Evolutionary conservation across 2,797 vertebrate genomes (phyloP).

Genomic region (Darevskia mixta): DNA sequence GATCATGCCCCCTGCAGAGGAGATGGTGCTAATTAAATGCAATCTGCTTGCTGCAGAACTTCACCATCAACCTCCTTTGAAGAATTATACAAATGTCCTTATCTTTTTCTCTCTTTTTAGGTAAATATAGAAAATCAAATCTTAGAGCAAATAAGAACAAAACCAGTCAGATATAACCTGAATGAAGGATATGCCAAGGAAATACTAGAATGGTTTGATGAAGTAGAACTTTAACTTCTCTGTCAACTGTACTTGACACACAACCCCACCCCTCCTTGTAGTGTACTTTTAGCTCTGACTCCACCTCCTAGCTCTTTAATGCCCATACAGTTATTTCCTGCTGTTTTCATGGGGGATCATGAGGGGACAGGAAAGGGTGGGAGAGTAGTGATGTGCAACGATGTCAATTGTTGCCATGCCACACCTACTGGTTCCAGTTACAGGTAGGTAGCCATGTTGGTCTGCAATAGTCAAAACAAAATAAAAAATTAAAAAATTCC

Average conservation of each 20-base stretch:
- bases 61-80: slow-evolving; percentile 14
- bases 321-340: too few species aligned
- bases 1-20: slow-evolving; percentile 11
- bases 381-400: too few species aligned
- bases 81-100: slow-evolving; percentile 29
- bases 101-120: neutral
- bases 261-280: too few species aligned
- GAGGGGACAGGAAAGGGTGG: too few species aligned
- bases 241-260: neutral
- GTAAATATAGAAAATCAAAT: slow-evolving; percentile 49
- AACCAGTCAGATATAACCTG: slow-evolving; percentile 27
- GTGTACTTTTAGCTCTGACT: too few species aligned
- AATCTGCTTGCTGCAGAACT: slow-evolving; percentile 19
- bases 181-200: slow-evolving; percentile 13
- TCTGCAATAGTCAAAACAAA: too few species aligned
- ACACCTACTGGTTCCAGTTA: too few species aligned
- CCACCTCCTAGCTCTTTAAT: too few species aligned
- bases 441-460: too few species aligned
- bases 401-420: too few species aligned
- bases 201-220: slow-evolving; percentile 45
- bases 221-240: slow-evolving; percentile 48
- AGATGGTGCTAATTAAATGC: slow-evolving; percentile 39
- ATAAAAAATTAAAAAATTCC: too few species aligned
- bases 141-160: slow-evolving; percentile 32
- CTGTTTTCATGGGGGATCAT: too few species aligned